A percentile compares a stretch with the other conserved stretches of the same genome.
Evolutionary conservation across 2,797 vertebrate genomes (phyloP).

Genomic region (Spondyliosoma cantharus): DNA sequence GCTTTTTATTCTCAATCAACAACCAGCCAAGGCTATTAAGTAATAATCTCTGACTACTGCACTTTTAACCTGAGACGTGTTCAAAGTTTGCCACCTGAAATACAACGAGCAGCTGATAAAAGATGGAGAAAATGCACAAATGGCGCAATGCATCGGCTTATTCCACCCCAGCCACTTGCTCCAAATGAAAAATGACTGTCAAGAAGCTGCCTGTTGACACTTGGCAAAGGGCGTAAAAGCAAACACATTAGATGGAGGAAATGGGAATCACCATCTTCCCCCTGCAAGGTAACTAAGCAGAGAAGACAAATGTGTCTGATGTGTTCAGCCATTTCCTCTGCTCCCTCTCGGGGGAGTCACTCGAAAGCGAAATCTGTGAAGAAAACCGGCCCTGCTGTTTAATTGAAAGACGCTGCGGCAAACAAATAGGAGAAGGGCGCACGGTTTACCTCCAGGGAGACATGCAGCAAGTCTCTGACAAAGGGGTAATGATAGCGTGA

Average conservation of each 20-base stretch:
- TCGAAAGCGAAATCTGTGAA: constrained; percentile 56
- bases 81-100: constrained; percentile 58
- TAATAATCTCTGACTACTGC: constrained; percentile 79
- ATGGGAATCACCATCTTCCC: constrained; percentile 69
- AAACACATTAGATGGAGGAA: constrained; percentile 76
- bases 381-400: constrained; percentile 51
- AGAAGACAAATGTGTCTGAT: constrained; percentile 72
- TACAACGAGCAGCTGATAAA: constrained; percentile 38
- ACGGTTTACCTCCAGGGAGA: constrained; percentile 35
- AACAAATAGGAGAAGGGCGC: constrained; percentile 44
- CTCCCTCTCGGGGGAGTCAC: constrained; percentile 63
- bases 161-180: constrained; percentile 48
- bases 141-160: constrained; percentile 9
- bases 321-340: constrained; percentile 70
- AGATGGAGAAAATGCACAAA: constrained; percentile 24
- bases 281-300: constrained; percentile 71
- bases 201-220: constrained; percentile 70
- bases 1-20: constrained; percentile 83
- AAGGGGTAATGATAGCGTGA: neutral
- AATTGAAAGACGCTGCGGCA: constrained; percentile 64
- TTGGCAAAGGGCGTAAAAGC: constrained; percentile 69
- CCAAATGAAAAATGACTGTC: constrained; percentile 74
- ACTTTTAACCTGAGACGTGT: constrained; percentile 75
- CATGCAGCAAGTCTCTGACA: neutral
- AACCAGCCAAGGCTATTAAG: constrained; percentile 80